These are phyloP conservation scores for Okamejei kenojei DNA, from an alignment of 2,797 vertebrate genomes.

Conservation along the genomic window DNA sequence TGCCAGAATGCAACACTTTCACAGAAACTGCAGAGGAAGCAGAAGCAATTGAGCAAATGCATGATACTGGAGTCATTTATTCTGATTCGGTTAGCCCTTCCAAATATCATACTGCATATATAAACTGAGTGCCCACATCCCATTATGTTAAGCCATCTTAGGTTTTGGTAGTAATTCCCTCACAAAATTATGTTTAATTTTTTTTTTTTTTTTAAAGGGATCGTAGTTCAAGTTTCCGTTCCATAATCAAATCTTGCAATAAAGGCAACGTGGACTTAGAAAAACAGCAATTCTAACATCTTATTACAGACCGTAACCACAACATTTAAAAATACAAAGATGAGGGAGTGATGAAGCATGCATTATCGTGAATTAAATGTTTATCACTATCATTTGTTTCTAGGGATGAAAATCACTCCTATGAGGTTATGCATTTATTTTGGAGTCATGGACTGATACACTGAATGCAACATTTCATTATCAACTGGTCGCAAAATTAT, in stretches of 20 bases:
- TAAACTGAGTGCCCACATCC: neutral
- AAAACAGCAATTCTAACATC: neutral
- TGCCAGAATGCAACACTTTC: conserved; percentile 36
- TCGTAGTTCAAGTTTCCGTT: neutral
- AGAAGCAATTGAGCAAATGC: neutral
- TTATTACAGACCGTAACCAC: neutral
- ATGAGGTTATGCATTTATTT: neutral
- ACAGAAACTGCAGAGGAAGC: conserved; percentile 12
- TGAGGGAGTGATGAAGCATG: neutral
- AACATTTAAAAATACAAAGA: neutral
- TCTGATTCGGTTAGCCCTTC: neutral
- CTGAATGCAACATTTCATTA: neutral
- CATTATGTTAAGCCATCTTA: neutral
- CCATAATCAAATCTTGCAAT: neutral
- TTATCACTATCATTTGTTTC: neutral
- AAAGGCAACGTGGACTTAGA: neutral
- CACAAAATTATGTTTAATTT: neutral
- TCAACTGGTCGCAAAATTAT: neutral
- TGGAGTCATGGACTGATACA: neutral
- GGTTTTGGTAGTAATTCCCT: neutral
- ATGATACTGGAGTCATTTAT: neutral
- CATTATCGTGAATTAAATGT: neutral
- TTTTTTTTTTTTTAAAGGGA: neutral
- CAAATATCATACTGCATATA: neutral
- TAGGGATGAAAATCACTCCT: neutral